Evolutionary conservation across 2,113 vertebrate species (phyloP).

Genomic region (Isichthys henryi): DNA sequence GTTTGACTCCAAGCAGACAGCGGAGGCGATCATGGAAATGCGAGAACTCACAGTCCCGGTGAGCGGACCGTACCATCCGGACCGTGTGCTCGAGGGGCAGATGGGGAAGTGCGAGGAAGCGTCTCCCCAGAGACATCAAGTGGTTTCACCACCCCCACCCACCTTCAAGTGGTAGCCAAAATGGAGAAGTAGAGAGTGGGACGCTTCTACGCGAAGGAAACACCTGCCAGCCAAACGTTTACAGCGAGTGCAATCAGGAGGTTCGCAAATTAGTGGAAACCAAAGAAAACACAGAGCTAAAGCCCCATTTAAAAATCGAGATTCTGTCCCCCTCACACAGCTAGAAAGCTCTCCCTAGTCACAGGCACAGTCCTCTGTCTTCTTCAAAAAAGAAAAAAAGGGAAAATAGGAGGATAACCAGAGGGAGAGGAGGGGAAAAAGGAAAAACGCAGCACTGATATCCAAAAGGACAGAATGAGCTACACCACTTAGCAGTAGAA

Average conservation of each 20-base stretch:
- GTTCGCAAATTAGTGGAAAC: background rate
- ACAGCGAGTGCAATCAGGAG: background rate
- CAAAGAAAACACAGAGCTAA: background rate
- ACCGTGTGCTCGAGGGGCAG: background rate
- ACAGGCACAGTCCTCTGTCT: background rate
- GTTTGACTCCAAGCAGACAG: background rate
- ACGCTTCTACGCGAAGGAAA: background rate
- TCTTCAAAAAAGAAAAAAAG: background rate
- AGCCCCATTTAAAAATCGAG: background rate
- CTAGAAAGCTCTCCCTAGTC: slow-evolving; percentile 20
- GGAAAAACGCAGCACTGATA: background rate
- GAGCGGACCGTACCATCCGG: background rate
- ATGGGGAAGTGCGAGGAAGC: background rate
- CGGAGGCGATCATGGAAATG: background rate
- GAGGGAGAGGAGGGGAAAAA: background rate
- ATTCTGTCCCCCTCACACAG: background rate
- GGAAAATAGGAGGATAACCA: slow-evolving; percentile 8
- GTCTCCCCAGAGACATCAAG: background rate
- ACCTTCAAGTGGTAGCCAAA: background rate
- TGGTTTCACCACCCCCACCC: background rate
- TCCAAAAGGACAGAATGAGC: slow-evolving; percentile 25
- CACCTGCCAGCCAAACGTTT: background rate
- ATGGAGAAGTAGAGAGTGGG: background rate
- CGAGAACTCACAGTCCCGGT: background rate
- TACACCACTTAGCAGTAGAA: slow-evolving; percentile 27